Base-by-base conservation (phyloP, 2,888 invertebrate species). In the Diarsia brunnea region DNA sequence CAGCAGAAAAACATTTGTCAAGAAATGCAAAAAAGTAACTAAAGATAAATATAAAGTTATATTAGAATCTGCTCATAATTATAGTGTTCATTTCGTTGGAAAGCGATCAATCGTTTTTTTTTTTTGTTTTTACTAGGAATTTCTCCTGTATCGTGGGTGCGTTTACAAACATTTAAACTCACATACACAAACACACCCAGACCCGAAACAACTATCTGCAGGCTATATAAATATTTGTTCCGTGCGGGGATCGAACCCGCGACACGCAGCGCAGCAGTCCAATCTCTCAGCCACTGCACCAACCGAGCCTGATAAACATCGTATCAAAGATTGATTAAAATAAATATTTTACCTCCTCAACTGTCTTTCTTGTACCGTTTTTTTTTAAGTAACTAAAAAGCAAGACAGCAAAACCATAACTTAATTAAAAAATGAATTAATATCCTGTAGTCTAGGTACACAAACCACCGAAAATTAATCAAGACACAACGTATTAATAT, bases 401-500 rank as follows among this genome's bases (percentile, higher is more conserved):
- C 3, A 14, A 27, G 10, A 19, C 58, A 4, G 4, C 8, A 60
- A n/a, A 31, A 31, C 19, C 11, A 16, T 14, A 61, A 27, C 3
- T 14, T 16, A 53, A 47, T 21, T 16, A 38, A 47, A 24, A 31
- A 49, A 38, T 16, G 0, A 49, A 63, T 21, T 27, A 45, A 77
- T 60, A 49, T 16, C 10, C 7, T 19, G 2, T 38, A 27, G 4
- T 4, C 0, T 43, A 45, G 5, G n/a, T 24, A 55, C 8, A 38
- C 43, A 79, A 43, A 66, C 27, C n/a, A 61, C 45, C 38, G 19
- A 61, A 86, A 76, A 69, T 53, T 38, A 24, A 82, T 79, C n/a
- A 55, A 69, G 21, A 21, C 14, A 24, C 31, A 43, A 38, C 38
- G 16, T 60, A 60, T 60, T 68, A 51, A 45, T 63, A 69, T 69